Conservation (phyloP, 2,113 vertebrate genomes). For the Nannospalax galili region DNA sequence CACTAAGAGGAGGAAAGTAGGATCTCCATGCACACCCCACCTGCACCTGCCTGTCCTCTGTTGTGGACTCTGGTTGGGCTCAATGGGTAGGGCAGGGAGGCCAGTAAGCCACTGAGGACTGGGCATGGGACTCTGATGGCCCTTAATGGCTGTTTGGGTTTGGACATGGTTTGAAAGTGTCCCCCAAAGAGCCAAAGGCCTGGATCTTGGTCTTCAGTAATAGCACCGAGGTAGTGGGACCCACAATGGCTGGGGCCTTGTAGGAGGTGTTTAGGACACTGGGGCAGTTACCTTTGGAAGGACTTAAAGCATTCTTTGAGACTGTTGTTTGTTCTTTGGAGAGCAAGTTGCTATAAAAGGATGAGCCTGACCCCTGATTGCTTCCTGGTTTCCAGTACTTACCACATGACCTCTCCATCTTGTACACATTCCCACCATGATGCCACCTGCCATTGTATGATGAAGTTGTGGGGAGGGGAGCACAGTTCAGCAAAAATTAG, state of each 20-base stretch:
- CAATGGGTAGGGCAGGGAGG: no score
- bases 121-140: no score
- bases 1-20: neutral
- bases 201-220: neutral
- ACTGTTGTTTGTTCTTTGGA: neutral
- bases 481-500: neutral
- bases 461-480: neutral
- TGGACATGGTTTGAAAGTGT: neutral
- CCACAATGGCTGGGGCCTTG: neutral
- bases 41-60: neutral
- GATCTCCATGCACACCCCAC: no score
- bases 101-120: fast-evolving
- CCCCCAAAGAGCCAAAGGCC: neutral
- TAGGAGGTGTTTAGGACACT: neutral
- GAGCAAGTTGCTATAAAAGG: neutral
- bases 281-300: neutral
- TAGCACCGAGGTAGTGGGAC: neutral
- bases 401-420: neutral
- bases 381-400: neutral
- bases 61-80: neutral
- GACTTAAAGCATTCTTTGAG: neutral
- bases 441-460: neutral
- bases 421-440: no score
- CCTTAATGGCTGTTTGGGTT: fast-evolving
- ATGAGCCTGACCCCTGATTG: neutral